These are phyloP conservation scores for Marmota monax DNA, from an alignment of 2,113 vertebrate genomes.

Conservation along the genomic window DNA sequence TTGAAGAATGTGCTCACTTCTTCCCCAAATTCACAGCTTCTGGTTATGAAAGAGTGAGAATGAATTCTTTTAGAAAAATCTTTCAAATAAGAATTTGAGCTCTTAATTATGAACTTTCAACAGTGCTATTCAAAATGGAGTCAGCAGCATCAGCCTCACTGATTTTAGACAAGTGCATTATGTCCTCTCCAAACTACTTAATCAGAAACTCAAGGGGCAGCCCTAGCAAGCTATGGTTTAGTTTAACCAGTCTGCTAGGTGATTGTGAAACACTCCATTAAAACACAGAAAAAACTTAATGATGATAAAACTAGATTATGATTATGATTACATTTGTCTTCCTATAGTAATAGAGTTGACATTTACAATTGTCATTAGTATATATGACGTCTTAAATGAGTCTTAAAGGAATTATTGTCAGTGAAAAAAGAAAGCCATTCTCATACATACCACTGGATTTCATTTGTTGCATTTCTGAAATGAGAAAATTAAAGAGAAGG, in stretches of 20 bases:
- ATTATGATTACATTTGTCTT: background rate
- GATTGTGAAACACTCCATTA: background rate
- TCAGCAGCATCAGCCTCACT: background rate
- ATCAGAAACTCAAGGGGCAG: background rate
- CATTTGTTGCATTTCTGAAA: background rate
- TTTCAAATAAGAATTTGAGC: slow-evolving; percentile 7
- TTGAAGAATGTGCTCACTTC: background rate
- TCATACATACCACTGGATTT: background rate
- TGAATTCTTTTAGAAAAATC: background rate
- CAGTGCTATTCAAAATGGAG: background rate
- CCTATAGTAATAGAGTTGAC: background rate
- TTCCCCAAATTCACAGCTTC: background rate
- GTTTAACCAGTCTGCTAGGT: background rate
- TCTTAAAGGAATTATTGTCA: background rate
- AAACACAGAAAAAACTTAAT: background rate
- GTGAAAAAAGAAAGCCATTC: background rate
- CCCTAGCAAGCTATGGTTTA: background rate
- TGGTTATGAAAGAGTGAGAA: background rate
- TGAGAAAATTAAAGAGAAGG: background rate
- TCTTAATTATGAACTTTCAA: slow-evolving; percentile 5
- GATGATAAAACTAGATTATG: background rate
- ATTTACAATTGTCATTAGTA: background rate
- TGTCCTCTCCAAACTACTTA: background rate
- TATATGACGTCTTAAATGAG: background rate
- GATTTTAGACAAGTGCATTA: background rate